Evolutionary conservation across 2,888 invertebrate genomes (phyloP).

Genomic region (Macrophya alboannulata): DNA sequence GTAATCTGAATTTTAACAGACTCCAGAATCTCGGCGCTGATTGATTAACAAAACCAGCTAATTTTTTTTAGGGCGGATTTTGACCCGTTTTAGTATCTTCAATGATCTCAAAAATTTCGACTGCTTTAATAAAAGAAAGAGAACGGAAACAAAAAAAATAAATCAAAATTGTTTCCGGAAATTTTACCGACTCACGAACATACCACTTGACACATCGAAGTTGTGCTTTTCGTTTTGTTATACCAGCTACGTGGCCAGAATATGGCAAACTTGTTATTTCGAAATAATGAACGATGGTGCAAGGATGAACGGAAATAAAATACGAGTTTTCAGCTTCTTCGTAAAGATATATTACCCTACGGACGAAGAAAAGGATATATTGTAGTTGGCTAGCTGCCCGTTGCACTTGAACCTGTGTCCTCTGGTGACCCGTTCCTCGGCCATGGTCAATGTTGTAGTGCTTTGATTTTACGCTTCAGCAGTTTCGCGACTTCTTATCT

Average conservation of each 20-base stretch:
- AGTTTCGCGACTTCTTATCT: background rate
- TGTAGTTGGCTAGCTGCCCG: constrained; percentile 70
- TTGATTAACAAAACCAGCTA: background rate
- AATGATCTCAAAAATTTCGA: background rate
- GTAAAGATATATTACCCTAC: constrained; percentile 8
- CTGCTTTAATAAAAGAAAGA: too few species aligned
- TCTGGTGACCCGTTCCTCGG: constrained; percentile 55
- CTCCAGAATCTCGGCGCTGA: background rate
- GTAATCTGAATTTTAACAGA: background rate
- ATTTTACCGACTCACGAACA: background rate
- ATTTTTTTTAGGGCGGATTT: background rate
- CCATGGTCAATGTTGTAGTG: constrained; percentile 63
- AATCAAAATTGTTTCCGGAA: too few species aligned
- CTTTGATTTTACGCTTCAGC: constrained; percentile 16
- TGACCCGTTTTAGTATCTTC: background rate
- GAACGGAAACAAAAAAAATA: background rate
- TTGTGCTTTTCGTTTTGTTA: background rate
- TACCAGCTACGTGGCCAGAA: background rate
- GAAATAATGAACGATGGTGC: background rate
- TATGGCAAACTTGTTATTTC: background rate
- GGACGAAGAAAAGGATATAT: constrained; percentile 9
- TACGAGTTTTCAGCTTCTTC: constrained; percentile 12
- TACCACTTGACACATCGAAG: background rate
- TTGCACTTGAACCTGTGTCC: constrained; percentile 71
- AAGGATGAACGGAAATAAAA: constrained; percentile 9